phyloP scores from a whole-genome alignment of 2,113 vertebrate genomes.

The Rhipidura dahli region DNA sequence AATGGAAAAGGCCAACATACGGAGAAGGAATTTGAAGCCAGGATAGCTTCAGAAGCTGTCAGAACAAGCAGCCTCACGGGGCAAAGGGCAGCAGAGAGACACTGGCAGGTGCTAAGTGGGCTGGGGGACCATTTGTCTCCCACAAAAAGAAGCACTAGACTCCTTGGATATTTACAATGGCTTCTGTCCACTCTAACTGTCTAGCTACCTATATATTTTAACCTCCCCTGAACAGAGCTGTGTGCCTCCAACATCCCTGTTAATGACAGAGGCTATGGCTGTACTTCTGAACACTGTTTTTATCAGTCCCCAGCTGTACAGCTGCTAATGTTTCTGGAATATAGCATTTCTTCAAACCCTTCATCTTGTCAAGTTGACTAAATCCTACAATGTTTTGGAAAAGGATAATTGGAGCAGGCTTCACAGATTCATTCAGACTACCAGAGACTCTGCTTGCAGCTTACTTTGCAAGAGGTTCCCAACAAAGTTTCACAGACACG shows the following conservation, averaged over 20 bases:
- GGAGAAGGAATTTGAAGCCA: slow-evolving; percentile 46
- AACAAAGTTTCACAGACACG: neutral
- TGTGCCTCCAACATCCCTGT: neutral
- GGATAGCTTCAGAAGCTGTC: neutral
- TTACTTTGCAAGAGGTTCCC: neutral
- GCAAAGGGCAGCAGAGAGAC: slow-evolving; percentile 40
- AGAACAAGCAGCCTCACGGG: slow-evolving; percentile 3
- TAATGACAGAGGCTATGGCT: neutral
- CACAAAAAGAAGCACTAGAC: neutral
- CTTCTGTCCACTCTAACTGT: neutral
- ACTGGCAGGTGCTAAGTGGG: slow-evolving; percentile 53
- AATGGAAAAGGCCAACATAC: slow-evolving; percentile 39
- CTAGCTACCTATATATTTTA: neutral
- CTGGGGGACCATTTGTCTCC: slow-evolving; percentile 46
- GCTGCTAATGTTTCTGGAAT: neutral
- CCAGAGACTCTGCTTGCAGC: neutral
- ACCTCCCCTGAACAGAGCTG: neutral
- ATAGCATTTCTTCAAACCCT: slow-evolving; percentile 1
- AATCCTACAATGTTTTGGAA: neutral
- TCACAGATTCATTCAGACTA: neutral
- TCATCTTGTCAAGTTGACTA: slow-evolving; percentile 19
- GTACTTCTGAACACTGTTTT: neutral
- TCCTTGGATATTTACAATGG: slow-evolving; percentile 20
- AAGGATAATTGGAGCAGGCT: neutral
- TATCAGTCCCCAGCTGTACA: neutral